These are phyloP conservation scores for Chrysocyon brachyurus DNA, from an alignment of 2,797 vertebrate genomes.

Conservation along the genomic window DNA sequence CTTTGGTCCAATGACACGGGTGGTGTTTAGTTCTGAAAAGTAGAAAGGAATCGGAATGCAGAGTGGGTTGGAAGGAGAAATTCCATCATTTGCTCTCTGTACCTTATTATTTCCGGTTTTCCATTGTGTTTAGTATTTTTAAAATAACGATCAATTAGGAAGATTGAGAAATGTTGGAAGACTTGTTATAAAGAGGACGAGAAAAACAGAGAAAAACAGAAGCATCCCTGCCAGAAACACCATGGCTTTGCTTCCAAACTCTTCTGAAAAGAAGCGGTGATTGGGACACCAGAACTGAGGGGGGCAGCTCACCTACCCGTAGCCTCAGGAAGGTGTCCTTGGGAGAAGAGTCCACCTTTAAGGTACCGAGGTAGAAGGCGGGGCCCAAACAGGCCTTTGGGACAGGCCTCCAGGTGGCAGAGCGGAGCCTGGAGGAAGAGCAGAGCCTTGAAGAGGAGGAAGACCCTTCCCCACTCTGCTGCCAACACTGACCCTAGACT, in stretches of 20 bases:
- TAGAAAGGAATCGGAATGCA: not conserved
- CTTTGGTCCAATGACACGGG: not conserved
- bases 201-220: not conserved
- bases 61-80: not conserved
- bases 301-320: conserved; percentile 85
- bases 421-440: conserved; percentile 89
- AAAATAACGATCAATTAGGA: not conserved
- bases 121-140: not conserved
- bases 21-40: not conserved
- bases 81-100: not conserved
- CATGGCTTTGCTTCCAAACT: not conserved
- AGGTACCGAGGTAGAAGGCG: conserved; percentile 93
- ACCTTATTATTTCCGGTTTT: not conserved
- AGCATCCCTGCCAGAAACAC: not conserved
- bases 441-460: not conserved
- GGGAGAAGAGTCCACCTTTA: conserved; percentile 92
- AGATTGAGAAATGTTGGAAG: not conserved
- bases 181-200: not conserved
- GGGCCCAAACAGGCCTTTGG: conserved; percentile 89
- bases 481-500: not conserved
- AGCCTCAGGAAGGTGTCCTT: conserved; percentile 95
- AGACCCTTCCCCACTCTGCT: not conserved
- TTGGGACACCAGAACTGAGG: not conserved
- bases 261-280: not conserved
- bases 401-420: conserved; percentile 90